phyloP scores from a whole-genome alignment of 2,797 vertebrate genomes.

The Paramormyrops hopkinsi region DNA sequence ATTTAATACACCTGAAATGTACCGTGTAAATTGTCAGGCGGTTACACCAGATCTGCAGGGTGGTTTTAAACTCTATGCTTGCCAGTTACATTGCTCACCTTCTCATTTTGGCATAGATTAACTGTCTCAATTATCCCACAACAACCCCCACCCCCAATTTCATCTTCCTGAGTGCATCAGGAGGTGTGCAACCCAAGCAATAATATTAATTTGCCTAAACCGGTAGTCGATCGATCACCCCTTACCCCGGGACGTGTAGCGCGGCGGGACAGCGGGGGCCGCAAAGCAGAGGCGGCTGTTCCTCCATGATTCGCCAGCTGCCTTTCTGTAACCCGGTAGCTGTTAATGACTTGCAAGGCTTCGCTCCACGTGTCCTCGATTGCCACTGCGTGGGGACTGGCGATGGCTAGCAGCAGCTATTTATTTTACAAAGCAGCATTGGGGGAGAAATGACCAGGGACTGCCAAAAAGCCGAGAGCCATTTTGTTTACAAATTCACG shows the following conservation, averaged over 20 bases:
- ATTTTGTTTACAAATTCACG: slow-evolving; percentile 8
- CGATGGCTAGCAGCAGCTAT: slow-evolving; percentile 55
- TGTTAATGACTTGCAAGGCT: slow-evolving; percentile 63
- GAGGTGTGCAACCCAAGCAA: slow-evolving; percentile 57
- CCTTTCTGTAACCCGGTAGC: slow-evolving; percentile 45
- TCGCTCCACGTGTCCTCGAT: slow-evolving; percentile 54
- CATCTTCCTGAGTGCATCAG: slow-evolving; percentile 57
- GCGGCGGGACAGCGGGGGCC: slow-evolving; percentile 42
- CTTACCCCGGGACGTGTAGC: slow-evolving; percentile 47
- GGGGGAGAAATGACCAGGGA: slow-evolving; percentile 31
- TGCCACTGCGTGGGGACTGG: slow-evolving; percentile 49
- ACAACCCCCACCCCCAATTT: slow-evolving; percentile 51
- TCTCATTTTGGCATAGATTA: slow-evolving; percentile 45
- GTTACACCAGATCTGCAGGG: not conserved
- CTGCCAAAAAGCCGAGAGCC: slow-evolving; percentile 21
- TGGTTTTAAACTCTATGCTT: not conserved
- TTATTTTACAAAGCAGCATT: slow-evolving; percentile 56
- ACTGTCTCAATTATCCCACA: slow-evolving; percentile 58
- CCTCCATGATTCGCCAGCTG: slow-evolving; percentile 35
- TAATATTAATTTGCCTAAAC: slow-evolving; percentile 53
- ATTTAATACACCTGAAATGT: not conserved
- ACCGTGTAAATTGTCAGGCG: not conserved
- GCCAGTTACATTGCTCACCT: slow-evolving; percentile 47
- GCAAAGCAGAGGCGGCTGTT: slow-evolving; percentile 30
- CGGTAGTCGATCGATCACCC: slow-evolving; percentile 55